Percentiles rank a stretch among this genome's conserved stretches.
Evolutionary conservation across 2,113 vertebrate species (phyloP).

Genomic region (Puntigrus tetrazona): DNA sequence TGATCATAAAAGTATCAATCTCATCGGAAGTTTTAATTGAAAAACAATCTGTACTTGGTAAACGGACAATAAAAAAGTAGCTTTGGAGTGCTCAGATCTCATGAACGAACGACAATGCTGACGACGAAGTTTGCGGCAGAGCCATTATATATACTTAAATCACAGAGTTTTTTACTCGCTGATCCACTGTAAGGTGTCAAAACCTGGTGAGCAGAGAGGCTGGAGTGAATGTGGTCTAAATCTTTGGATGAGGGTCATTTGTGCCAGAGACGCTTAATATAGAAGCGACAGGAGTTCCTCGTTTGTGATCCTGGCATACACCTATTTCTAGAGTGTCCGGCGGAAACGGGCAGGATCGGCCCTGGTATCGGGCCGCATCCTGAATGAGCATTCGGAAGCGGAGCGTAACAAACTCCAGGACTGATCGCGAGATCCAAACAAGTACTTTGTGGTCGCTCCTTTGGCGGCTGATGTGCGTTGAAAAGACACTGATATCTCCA

Average conservation of each 20-base stretch:
- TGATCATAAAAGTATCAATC: no score
- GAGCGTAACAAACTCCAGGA: constrained; percentile 7
- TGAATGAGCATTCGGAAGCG: not conserved
- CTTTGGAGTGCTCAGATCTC: no score
- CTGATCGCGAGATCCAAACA: not conserved
- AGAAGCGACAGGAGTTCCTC: not conserved
- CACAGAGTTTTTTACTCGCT: not conserved
- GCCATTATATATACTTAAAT: not conserved
- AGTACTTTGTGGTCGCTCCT: not conserved
- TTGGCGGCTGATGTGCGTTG: not conserved
- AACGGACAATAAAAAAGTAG: no score
- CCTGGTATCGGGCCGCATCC: not conserved
- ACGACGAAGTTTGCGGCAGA: not conserved
- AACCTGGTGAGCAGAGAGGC: not conserved
- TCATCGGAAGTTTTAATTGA: no score
- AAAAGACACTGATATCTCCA: not conserved
- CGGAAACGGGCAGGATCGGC: not conserved
- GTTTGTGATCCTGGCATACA: not conserved
- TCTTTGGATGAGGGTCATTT: not conserved
- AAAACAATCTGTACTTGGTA: no score
- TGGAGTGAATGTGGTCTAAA: not conserved
- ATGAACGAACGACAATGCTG: no score
- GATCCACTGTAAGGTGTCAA: not conserved
- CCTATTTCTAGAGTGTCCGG: not conserved
- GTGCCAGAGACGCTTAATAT: not conserved